A percentile compares a stretch with the other conserved stretches of the same genome.
Evolutionary conservation across 2,797 vertebrate genomes (phyloP).

Genomic region (Clarias fuscus): DNA sequence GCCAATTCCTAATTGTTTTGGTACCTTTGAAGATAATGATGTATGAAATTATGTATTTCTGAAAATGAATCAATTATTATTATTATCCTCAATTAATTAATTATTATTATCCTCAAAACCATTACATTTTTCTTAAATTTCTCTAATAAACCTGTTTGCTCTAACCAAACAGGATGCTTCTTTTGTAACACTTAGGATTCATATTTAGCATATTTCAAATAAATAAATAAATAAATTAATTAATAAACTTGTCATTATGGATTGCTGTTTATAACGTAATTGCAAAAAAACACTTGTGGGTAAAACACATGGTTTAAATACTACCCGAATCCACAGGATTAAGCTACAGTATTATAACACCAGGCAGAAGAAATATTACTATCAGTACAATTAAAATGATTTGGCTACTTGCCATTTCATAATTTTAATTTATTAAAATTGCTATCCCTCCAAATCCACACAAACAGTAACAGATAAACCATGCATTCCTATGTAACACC

Average conservation of each 20-base stretch:
- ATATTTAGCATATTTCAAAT: not conserved
- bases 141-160: not conserved
- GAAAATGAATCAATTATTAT: no score
- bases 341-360: not conserved
- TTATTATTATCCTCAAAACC: no score
- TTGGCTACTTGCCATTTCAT: conserved; percentile 17
- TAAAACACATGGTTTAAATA: not conserved
- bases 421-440: conserved; percentile 67
- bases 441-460: conserved; percentile 33
- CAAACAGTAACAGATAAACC: not conserved
- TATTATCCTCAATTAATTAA: no score
- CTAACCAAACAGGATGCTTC: not conserved
- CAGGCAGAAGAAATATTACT: not conserved
- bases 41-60: no score
- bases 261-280: not conserved
- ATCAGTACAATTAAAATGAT: not conserved
- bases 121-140: not conserved
- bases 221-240: no score
- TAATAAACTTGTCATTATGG: not conserved
- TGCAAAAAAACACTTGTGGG: not conserved
- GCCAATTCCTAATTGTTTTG: not conserved
- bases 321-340: not conserved
- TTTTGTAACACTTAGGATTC: not conserved
- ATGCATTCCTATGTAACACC: conserved; percentile 20
- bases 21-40: not conserved